A percentile compares a stretch with the other conserved stretches of the same genome.
Evolutionary conservation across 1,140 invertebrate genomes (phyloP).

Genomic region (Drosophila ercepeae): DNA sequence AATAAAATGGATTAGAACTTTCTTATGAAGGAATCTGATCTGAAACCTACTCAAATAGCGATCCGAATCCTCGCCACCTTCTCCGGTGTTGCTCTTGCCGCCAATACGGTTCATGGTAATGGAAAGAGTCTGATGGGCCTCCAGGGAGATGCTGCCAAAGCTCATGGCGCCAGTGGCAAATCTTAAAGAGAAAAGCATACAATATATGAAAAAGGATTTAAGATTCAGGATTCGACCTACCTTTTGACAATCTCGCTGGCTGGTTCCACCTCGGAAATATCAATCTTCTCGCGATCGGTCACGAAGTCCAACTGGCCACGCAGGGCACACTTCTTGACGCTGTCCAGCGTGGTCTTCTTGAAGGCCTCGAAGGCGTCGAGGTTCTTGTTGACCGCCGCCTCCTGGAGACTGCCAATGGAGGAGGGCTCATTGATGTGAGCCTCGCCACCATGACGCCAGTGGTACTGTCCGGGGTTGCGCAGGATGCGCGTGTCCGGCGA

Average conservation of each 20-base stretch:
- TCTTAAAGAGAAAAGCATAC: conserved; percentile 10
- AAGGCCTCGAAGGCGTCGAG: conserved; percentile 94
- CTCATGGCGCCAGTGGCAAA: conserved; percentile 86
- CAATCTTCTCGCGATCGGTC: conserved; percentile 90
- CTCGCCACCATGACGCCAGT: conserved; percentile 98
- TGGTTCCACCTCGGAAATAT: conserved; percentile 95
- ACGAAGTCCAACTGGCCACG: conserved; percentile 96
- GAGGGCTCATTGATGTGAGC: conserved; percentile 98
- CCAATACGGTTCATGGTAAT: conserved; percentile 98
- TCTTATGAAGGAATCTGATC: no score
- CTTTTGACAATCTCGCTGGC: conserved; percentile 98
- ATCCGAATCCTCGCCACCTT: conserved; percentile 96
- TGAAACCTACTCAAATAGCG: conserved; percentile 89
- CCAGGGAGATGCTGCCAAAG: conserved; percentile 88
- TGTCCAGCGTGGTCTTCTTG: conserved; percentile 93
- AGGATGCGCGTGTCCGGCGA: conserved; percentile 91
- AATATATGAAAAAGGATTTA: no score
- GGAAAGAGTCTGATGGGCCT: conserved; percentile 97
- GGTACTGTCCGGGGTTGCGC: conserved; percentile 96
- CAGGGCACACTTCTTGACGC: conserved; percentile 94
- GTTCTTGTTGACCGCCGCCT: conserved; percentile 94
- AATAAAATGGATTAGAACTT: not conserved
- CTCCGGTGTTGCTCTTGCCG: conserved; percentile 98
- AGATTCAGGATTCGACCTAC: conserved; percentile 84
- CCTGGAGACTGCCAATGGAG: conserved; percentile 96